Evolutionary conservation across 2,113 vertebrate genomes (phyloP).

Genomic region (Bucco capensis): DNA sequence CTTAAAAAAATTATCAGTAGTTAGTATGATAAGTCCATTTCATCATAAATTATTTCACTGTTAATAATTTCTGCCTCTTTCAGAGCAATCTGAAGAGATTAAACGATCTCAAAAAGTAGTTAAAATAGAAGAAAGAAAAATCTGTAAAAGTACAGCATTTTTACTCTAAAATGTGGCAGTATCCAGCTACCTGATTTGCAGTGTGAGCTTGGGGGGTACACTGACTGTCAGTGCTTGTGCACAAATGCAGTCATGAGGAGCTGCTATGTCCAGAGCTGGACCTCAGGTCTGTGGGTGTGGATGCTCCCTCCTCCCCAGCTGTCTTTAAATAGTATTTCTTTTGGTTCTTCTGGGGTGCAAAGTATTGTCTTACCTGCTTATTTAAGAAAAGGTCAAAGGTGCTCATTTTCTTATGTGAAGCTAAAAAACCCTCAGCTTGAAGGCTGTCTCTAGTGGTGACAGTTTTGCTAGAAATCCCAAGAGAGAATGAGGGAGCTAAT

Average conservation of each 20-base stretch:
- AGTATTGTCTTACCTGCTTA: neutral
- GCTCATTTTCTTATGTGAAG: neutral
- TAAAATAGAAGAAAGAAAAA: neutral
- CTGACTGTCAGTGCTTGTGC: neutral
- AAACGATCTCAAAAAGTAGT: neutral
- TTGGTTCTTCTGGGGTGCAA: neutral
- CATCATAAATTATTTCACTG: neutral
- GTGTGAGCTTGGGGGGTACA: fast-evolving
- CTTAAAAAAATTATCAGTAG: constrained; percentile 22
- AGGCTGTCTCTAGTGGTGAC: neutral
- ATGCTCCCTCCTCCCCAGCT: neutral
- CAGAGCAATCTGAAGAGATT: neutral
- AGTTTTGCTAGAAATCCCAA: no score
- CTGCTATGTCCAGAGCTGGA: neutral
- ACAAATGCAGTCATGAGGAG: neutral
- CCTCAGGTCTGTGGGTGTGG: neutral
- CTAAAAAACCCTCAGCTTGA: fast-evolving
- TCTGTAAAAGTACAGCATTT: neutral
- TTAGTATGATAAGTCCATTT: constrained; percentile 29
- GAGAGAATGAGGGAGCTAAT: no score
- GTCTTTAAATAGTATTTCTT: neutral
- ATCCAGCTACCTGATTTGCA: neutral
- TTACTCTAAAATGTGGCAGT: neutral
- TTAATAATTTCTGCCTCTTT: neutral
- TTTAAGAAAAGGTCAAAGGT: neutral